These are phyloP conservation scores for Erebia ligea DNA, from an alignment of 2,888 invertebrate genomes.

Conservation along the genomic window DNA sequence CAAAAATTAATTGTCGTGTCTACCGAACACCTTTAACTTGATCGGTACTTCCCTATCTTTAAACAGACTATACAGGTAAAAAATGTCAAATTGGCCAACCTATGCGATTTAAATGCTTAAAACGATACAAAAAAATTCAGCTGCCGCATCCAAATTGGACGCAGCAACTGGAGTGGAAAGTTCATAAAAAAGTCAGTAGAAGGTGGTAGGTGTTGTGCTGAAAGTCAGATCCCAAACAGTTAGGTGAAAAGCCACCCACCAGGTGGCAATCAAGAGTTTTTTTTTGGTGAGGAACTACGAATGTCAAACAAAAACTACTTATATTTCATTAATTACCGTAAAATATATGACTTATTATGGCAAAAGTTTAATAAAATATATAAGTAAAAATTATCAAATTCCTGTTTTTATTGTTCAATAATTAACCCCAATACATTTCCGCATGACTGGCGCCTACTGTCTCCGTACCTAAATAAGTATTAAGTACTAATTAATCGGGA, in stretches of 20 bases:
- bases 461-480: neutral
- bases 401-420: neutral
- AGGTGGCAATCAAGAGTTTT: neutral
- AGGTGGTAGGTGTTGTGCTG: neutral
- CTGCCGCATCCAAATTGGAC: neutral
- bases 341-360: neutral
- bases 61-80: too few species aligned
- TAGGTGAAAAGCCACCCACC: neutral
- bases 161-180: neutral
- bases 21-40: too few species aligned
- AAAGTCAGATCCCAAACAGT: neutral
- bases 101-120: neutral
- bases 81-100: too few species aligned
- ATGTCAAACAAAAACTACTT: constrained; percentile 6
- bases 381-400: constrained; percentile 2
- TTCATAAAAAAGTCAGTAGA: neutral
- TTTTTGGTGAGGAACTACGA: constrained; percentile 4
- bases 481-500: constrained; percentile 2
- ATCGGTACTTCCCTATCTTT: neutral
- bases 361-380: neutral
- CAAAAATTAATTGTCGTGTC: neutral
- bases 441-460: neutral
- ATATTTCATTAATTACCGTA: constrained; percentile 8
- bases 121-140: neutral
- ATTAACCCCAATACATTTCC: neutral